Base-by-base conservation (phyloP, 2,113 vertebrate species). In the Puntigrus tetrazona region DNA sequence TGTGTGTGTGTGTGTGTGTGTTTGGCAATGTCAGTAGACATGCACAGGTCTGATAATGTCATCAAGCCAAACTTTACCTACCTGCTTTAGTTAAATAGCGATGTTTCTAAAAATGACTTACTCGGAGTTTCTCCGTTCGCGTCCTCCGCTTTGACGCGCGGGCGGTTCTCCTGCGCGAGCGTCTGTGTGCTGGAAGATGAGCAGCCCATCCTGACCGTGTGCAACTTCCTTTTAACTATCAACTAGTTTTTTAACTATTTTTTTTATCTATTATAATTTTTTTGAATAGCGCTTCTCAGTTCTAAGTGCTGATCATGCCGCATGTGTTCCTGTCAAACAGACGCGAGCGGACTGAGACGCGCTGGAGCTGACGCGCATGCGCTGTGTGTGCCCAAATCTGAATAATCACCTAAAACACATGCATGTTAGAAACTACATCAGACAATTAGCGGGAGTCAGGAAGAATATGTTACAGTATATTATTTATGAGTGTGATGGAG, bases 101-200 rank as follows among this genome's bases (percentile, higher is more conserved):
- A 61, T 22, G 34, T 69, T 9, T 69, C 10, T 63, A 27, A 63
- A n/a, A 63, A 63, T 16, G 34, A 74, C 72, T 74, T 11, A 74
- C 72, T 11, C 70, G 27, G 41, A 27, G 77, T 81, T 36, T 91
- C 91, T 88, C 92, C 92, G 77, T 91, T 93, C 89, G 83, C 88
- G 82, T 93, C 93, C 75, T 92, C 94, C 52, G 92, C 92, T 88
- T 94, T 95, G 20, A 91, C 92, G 5, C 92, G 92, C 18, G 94
- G 94, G 89, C 88, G 93, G 78, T 95, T 92, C 86, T 94, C 94
- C 75, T 94, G 92, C 20, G 93, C 91, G 4, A 94, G 86, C 50
- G 89, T 92, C 91, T 95, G 93, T 5, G 93, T 88, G 84, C 93
- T 94, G 87, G 93, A 95, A 29, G 94, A 94, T 11, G 94, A 95